These are phyloP conservation scores for Drosophila nigritarsus DNA, from an alignment of 2,888 invertebrate genomes.

Conservation along the genomic window DNA sequence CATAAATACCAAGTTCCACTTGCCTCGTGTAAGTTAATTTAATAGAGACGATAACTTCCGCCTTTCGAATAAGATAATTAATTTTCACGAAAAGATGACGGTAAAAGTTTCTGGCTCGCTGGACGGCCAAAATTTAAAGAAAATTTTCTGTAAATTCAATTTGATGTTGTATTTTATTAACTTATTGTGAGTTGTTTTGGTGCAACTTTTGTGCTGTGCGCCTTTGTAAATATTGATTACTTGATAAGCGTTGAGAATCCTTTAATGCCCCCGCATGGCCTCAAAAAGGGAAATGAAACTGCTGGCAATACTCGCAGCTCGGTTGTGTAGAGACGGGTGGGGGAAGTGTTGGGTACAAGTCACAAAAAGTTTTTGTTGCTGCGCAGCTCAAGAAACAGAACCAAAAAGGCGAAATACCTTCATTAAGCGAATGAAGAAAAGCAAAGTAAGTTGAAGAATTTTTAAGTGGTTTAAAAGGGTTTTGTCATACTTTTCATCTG, in stretches of 20 bases:
- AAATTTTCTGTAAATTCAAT: constrained; percentile 67
- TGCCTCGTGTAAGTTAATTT: constrained; percentile 44
- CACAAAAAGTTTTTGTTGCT: constrained; percentile 57
- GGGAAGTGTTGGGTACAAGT: constrained; percentile 25
- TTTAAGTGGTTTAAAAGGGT: constrained; percentile 82
- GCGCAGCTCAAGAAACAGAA: constrained; percentile 55
- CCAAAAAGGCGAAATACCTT: constrained; percentile 79
- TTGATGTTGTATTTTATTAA: constrained; percentile 63
- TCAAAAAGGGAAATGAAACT: constrained; percentile 60
- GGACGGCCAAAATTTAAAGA: constrained; percentile 61
- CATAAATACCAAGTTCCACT: constrained; percentile 36
- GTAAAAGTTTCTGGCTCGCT: constrained; percentile 54
- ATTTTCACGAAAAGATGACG: constrained; percentile 62
- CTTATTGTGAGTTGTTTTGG: constrained; percentile 60
- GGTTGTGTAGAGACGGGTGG: background rate
- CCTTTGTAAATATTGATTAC: constrained; percentile 80
- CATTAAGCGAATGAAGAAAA: constrained; percentile 82
- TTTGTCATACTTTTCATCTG: constrained; percentile 78
- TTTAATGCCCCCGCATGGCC: constrained; percentile 66
- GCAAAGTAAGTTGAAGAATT: constrained; percentile 80
- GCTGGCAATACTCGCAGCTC: constrained; percentile 37
- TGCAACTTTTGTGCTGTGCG: constrained; percentile 50
- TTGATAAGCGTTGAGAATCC: constrained; percentile 71
- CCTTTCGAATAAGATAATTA: constrained; percentile 68
- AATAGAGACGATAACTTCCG: constrained; percentile 66